Conservation (phyloP, 2,888 invertebrate genomes). For the Ectemnius continuus region DNA sequence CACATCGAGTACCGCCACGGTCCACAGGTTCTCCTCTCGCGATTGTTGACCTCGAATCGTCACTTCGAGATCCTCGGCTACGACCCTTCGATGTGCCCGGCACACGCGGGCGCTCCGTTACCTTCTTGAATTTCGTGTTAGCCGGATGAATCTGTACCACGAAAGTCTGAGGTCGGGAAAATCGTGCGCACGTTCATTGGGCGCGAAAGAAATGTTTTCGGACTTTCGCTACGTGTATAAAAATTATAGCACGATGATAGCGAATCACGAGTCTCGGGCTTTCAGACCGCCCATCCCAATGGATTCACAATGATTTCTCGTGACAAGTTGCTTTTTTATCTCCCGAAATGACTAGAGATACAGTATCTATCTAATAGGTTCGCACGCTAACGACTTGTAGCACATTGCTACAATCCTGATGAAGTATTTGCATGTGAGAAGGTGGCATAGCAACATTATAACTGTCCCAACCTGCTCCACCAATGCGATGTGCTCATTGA, state of each 20-base stretch:
- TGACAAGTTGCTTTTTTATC: too few species aligned
- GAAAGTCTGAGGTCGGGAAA: conserved; percentile 72
- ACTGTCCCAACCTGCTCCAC: background rate
- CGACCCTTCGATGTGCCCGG: background rate
- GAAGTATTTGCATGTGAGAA: conserved; percentile 69
- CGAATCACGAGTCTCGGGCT: background rate
- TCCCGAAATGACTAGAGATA: too few species aligned
- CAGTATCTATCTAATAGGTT: conserved; percentile 19
- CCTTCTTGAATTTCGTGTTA: conserved; percentile 53
- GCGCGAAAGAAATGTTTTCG: conserved; percentile 23
- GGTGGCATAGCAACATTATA: conserved; percentile 58
- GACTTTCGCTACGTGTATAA: background rate
- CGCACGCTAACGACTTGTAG: conserved; percentile 54
- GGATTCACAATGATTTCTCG: too few species aligned
- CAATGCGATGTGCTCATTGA: too few species aligned
- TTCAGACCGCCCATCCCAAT: background rate
- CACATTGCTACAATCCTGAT: conserved; percentile 72
- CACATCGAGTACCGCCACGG: conserved; percentile 36
- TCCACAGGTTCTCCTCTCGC: conserved; percentile 42
- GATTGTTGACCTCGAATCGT: conserved; percentile 53
- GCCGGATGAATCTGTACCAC: conserved; percentile 68
- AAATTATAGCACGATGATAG: background rate
- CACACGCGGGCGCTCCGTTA: conserved; percentile 28
- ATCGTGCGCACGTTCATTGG: conserved; percentile 32
- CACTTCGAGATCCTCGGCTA: conserved; percentile 37